phyloP scores from a whole-genome alignment of 2,113 vertebrate genomes.

The Aptenodytes forsteri region DNA sequence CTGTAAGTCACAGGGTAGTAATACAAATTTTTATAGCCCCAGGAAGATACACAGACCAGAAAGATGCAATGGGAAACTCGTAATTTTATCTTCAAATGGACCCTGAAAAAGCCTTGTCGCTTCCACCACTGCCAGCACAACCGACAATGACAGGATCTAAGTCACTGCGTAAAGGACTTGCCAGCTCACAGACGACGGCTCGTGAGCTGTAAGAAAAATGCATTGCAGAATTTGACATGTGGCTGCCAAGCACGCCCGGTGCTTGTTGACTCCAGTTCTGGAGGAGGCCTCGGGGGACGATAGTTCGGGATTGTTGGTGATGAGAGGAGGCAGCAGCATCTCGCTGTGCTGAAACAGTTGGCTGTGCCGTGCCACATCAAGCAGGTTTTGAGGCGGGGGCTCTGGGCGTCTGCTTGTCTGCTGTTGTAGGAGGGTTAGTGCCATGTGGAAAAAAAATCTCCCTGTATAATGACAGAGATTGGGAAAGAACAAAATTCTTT shows the following conservation, averaged over 20 bases:
- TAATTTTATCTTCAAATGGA: not conserved
- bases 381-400: not conserved
- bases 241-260: not conserved
- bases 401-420: not conserved
- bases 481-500: not conserved
- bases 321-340: not conserved
- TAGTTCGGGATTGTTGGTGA: accelerated
- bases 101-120: not conserved
- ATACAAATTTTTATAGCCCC: not conserved
- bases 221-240: not conserved
- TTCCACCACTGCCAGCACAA: not conserved
- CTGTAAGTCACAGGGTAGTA: not conserved
- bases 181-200: not conserved
- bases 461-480: not conserved
- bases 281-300: not conserved
- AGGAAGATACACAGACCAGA: not conserved
- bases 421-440: not conserved
- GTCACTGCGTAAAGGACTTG: not conserved
- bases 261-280: not conserved
- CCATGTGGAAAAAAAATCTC: not conserved
- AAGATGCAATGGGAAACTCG: not conserved
- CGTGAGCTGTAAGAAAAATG: not conserved
- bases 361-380: not conserved
- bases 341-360: not conserved
- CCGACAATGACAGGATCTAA: not conserved